Base-by-base conservation (phyloP, 2,888 invertebrate genomes). In the Brachyptera risi region DNA sequence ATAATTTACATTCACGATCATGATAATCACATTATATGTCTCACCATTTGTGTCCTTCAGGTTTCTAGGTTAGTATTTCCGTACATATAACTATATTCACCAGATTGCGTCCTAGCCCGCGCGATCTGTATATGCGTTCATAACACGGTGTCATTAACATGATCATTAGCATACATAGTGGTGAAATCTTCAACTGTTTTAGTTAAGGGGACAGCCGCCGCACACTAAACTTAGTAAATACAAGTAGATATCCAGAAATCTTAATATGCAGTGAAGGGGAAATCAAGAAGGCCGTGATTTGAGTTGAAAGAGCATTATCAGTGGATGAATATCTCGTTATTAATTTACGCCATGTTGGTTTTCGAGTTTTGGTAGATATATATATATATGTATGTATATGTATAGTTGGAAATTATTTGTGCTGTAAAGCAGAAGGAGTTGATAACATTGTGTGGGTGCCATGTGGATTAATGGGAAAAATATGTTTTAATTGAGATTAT, bases 141-240 rank as follows among this genome's bases (percentile, higher is more conserved):
- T 54, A 54, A 54, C 54, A 54, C n/a, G 54, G 23, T 37, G 35
- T 35, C 35, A 54, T 54, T 54, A 54, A 54, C 54, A 54, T 54
- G 21, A 54, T 54, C 35, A 54, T 54, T 54, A 37, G 54, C 54
- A 54, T 54, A 54, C 54, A 54, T 54, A 54, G 54, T 54, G 54
- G 54, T 35, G 54, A 54, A 54, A 54, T 54, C 54, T 54, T 21
- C 37, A 17, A 54, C 27, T 31, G 51, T 51, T 51, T 31, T 31
- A 51, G 24, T n/a, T n/a, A n/a, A n/a, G n/a, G n/a, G n/a, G n/a
- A n/a, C n/a, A n/a, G n/a, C n/a, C n/a, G n/a, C n/a, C n/a, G n/a
- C n/a, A n/a, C n/a, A n/a, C n/a, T n/a, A n/a, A n/a, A 4, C 5
- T 23, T 19, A 17, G 50, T 51, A 51, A 51, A 51, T 27, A 51